Base-by-base conservation (phyloP, 2,113 vertebrate genomes). In the Numida meleagris region DNA sequence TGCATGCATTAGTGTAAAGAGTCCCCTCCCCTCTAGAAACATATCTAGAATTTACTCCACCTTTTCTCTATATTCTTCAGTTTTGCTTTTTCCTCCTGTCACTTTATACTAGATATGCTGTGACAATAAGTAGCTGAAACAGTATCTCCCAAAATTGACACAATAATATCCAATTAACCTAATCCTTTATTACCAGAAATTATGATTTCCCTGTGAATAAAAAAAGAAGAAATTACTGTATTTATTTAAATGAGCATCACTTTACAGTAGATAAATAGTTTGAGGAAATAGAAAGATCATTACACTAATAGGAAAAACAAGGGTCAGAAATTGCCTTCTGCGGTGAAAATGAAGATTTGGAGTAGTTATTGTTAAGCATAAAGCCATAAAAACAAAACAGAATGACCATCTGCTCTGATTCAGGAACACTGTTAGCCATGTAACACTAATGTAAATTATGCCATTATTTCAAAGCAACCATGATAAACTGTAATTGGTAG, bases 391-490 rank as follows among this genome's bases (percentile, higher is more conserved):
- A 31, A 77, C 36, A 34, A 82, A 66, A 71, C 42, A 68, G 73
- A 91, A 88, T 89, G 85, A 79, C 92, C 75, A 89, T 81, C 74
- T 95, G 93, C 42, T 82, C 51, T 71, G 48, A 23, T 19, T 66
- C 51, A 86, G 66, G 40, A 82, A 50, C 2, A 3, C 70, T 25
- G 14, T 14, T 59, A 78, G 50, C 19, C 14, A 36, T 14, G 17
- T 13, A 89, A 36, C 1, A 1, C 6, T 48, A 29, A 9, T 24
- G 23, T 45, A 86, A 96, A 89, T 86, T 12, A 82, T 2, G 1
- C 53, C 45, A 76, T 82, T 61, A 63, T 42, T 92, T 86, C 45
- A 73, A 55, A 84, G 71, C 14, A 90, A 4, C 45, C 18, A 82
- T 7, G 6, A 63, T 76, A 77, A 58, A 63, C 45, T 55, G 24